These are phyloP conservation scores for Laothoe populi DNA, from an alignment of 2,888 invertebrate genomes.

Conservation along the genomic window DNA sequence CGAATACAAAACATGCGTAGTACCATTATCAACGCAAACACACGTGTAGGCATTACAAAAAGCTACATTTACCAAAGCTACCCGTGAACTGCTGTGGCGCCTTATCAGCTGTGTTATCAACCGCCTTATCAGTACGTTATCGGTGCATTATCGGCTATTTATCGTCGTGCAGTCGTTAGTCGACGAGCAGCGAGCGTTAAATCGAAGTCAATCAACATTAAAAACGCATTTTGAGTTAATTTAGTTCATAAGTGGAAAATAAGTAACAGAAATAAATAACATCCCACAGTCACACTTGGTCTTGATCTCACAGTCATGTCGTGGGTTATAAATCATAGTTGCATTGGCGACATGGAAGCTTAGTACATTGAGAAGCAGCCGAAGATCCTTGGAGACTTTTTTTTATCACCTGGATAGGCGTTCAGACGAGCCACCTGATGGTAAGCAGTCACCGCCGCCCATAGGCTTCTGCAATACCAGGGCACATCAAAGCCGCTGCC, in stretches of 20 bases:
- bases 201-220: constrained; percentile 47
- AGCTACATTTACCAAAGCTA: constrained; percentile 27
- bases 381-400: too few species aligned
- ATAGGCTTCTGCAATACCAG: too few species aligned
- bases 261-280: too few species aligned
- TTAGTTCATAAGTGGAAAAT: background rate
- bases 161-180: constrained; percentile 56
- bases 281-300: too few species aligned
- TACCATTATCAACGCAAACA: background rate
- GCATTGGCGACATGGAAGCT: too few species aligned
- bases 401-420: too few species aligned
- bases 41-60: constrained; percentile 29
- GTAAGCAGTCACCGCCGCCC: too few species aligned
- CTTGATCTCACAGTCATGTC: too few species aligned
- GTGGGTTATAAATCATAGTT: too few species aligned
- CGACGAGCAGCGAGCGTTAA: constrained; percentile 52
- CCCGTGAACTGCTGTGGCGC: constrained; percentile 30
- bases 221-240: constrained; percentile 31
- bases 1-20: background rate
- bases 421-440: too few species aligned
- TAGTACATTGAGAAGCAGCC: too few species aligned
- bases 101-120: constrained; percentile 38
- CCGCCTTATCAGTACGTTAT: constrained; percentile 51
- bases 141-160: constrained; percentile 47
- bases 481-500: too few species aligned